Percentiles rank a stretch among this genome's conserved stretches.
Conservation (phyloP, 2,888 invertebrate genomes). For the Pandemis corylana region DNA sequence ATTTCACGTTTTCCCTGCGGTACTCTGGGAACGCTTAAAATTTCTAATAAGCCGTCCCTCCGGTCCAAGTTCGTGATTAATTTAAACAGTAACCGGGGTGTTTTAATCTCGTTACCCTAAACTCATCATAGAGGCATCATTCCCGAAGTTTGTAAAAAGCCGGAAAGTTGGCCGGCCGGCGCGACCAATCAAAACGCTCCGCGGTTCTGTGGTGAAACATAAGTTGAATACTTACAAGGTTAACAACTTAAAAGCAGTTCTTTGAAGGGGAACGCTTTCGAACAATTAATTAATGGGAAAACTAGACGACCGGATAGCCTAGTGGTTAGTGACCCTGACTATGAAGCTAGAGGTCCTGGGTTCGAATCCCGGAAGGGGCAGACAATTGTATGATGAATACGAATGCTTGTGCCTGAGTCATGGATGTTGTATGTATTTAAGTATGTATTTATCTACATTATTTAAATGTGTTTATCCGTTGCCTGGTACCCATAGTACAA, state of each 20-base stretch:
- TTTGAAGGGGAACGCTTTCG: neutral
- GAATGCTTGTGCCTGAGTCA: too few species aligned
- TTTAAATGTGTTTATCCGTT: too few species aligned
- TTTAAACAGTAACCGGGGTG: constrained; percentile 32
- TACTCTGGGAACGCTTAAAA: neutral
- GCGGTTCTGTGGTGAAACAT: constrained; percentile 17
- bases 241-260: neutral
- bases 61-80: constrained; percentile 25
- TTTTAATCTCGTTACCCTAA: constrained; percentile 51
- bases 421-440: too few species aligned
- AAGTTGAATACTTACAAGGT: constrained; percentile 16
- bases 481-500: too few species aligned
- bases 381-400: too few species aligned
- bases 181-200: constrained; percentile 15
- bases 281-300: neutral
- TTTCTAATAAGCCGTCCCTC: constrained; percentile 11
- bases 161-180: constrained; percentile 30
- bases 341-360: too few species aligned
- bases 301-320: too few species aligned
- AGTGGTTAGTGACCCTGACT: too few species aligned
- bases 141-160: constrained; percentile 45
- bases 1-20: too few species aligned
- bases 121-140: constrained; percentile 58
- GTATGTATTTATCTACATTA: too few species aligned
- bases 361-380: too few species aligned